phyloP scores from a whole-genome alignment of 2,113 vertebrate genomes.

The Grallaria varia region DNA sequence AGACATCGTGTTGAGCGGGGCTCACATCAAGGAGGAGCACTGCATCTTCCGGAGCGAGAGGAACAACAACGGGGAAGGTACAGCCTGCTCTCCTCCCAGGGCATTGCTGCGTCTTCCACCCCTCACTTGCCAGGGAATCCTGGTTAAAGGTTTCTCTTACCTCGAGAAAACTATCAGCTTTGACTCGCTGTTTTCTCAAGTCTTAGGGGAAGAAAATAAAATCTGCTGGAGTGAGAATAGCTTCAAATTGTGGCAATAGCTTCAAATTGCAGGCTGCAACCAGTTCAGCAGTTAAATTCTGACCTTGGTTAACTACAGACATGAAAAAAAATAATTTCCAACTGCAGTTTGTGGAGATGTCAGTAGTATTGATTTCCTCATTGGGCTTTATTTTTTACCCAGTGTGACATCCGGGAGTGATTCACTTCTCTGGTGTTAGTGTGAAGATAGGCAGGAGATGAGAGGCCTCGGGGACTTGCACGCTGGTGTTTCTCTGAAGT shows the following conservation, averaged over 20 bases:
- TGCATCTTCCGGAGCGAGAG: slow-evolving; percentile 95
- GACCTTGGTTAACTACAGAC: neutral
- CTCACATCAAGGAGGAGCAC: slow-evolving; percentile 96
- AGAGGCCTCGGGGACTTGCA: neutral
- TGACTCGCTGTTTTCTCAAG: neutral
- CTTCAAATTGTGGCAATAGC: neutral
- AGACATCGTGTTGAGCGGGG: slow-evolving; percentile 96
- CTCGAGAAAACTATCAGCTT: neutral
- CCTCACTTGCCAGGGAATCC: neutral
- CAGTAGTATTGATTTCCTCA: neutral
- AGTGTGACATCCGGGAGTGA: neutral
- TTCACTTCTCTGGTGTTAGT: neutral
- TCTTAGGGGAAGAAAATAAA: neutral
- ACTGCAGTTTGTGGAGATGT: neutral
- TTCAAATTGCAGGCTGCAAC: neutral
- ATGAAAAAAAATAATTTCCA: neutral
- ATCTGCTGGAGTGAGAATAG: neutral
- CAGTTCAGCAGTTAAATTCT: neutral
- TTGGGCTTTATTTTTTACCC: neutral
- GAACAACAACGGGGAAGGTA: slow-evolving; percentile 84
- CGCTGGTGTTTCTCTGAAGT: neutral
- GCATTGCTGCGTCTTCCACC: too few species aligned
- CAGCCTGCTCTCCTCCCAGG: too few species aligned
- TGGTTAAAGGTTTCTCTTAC: neutral
- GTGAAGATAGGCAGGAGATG: neutral